These are phyloP conservation scores for Albula goreensis DNA, from an alignment of 2,113 vertebrate genomes.

Conservation along the genomic window DNA sequence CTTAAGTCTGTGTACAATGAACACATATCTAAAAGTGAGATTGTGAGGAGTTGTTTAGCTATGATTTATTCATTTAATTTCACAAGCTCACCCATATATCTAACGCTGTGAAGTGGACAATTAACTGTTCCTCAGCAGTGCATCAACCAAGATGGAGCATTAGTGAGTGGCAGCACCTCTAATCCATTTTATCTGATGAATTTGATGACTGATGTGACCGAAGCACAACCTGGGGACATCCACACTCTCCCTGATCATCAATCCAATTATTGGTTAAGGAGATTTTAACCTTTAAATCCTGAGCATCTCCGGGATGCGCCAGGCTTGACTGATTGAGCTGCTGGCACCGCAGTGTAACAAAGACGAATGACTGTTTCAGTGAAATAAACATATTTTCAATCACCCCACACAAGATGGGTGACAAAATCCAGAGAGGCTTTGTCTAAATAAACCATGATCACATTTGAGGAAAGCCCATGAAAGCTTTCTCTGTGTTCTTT, in stretches of 20 bases:
- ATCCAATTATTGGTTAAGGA: not conserved
- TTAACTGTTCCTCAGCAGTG: not conserved
- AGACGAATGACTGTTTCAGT: not conserved
- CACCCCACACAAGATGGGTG: not conserved
- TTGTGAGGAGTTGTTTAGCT: not conserved
- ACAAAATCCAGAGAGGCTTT: too few relatives aligned
- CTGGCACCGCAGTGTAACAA: not conserved
- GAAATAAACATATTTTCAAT: not conserved
- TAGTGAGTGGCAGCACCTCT: conserved; percentile 16
- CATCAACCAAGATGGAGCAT: not conserved
- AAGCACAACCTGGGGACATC: conserved; percentile 22
- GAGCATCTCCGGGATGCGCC: not conserved
- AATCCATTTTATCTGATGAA: conserved; percentile 40
- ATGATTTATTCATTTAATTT: conserved; percentile 34
- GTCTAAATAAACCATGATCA: too few relatives aligned
- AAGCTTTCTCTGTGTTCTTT: too few relatives aligned
- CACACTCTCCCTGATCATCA: conserved; percentile 34
- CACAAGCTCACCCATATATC: not conserved
- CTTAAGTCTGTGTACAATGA: too few relatives aligned
- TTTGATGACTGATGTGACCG: conserved; percentile 21
- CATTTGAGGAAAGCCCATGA: too few relatives aligned
- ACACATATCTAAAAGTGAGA: too few relatives aligned
- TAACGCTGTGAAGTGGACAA: not conserved
- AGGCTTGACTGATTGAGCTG: not conserved
- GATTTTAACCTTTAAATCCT: conserved; percentile 21